These are phyloP conservation scores for Drosophila subpulchrella DNA, from an alignment of 1,140 invertebrate species.

Conservation along the genomic window DNA sequence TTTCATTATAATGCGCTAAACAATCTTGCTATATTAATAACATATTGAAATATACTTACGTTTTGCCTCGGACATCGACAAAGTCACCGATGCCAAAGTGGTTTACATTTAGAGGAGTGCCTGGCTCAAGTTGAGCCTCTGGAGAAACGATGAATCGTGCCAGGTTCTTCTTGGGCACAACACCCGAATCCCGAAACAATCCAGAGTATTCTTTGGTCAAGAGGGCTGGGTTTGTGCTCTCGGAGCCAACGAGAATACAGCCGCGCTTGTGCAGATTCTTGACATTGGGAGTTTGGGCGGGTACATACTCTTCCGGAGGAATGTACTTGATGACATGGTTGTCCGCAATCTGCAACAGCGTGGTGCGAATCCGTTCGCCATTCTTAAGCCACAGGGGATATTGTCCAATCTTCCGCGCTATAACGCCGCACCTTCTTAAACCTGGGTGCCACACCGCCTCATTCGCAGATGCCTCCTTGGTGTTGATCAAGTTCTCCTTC, in stretches of 20 bases:
- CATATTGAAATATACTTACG: conserved; percentile 87
- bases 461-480: conserved; percentile 85
- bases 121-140: conserved; percentile 93
- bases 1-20: too few species aligned
- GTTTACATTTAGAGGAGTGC: conserved; percentile 93
- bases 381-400: conserved; percentile 96
- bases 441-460: conserved; percentile 87
- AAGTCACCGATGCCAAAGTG: conserved; percentile 97
- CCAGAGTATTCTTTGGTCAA: conserved; percentile 96
- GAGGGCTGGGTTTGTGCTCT: conserved; percentile 93
- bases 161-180: conserved; percentile 94
- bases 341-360: conserved; percentile 95
- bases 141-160: conserved; percentile 94
- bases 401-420: conserved; percentile 96
- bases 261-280: conserved; percentile 86
- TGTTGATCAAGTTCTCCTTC: conserved; percentile 85
- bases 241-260: conserved; percentile 94
- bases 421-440: conserved; percentile 91
- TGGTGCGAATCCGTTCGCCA: conserved; percentile 91
- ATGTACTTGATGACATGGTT: conserved; percentile 98
- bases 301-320: conserved; percentile 91
- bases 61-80: conserved; percentile 96
- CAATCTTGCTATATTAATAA: neutral
- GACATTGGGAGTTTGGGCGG: conserved; percentile 85
- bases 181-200: conserved; percentile 93